Percentiles rank a stretch among this genome's conserved stretches.
These are phyloP conservation scores for Eurytoma adleriae DNA, from an alignment of 2,888 invertebrate species.

Conservation along the genomic window DNA sequence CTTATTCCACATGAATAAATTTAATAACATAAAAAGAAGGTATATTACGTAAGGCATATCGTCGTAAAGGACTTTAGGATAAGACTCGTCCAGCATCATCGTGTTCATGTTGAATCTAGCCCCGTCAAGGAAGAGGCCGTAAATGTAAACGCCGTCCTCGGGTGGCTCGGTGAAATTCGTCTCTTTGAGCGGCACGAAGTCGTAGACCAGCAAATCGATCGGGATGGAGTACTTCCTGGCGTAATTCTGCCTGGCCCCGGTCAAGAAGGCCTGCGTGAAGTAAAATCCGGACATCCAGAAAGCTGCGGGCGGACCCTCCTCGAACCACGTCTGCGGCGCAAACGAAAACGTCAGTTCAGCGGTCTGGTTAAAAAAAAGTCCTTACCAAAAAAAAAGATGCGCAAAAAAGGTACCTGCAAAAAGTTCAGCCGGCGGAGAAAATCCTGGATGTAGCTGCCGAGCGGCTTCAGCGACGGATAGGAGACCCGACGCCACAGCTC, in stretches of 20 bases:
- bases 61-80: conserved; percentile 90
- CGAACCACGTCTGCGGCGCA: conserved; percentile 83
- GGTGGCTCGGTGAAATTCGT: conserved; percentile 79
- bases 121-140: conserved; percentile 91
- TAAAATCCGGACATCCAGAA: conserved; percentile 97
- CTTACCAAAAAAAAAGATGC: not conserved
- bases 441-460: conserved; percentile 92
- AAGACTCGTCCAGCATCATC: conserved; percentile 86
- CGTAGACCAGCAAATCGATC: conserved; percentile 91
- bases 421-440: conserved; percentile 89
- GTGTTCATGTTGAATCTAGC: conserved; percentile 88
- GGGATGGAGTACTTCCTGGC: conserved; percentile 95
- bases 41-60: conserved; percentile 84
- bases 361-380: not conserved
- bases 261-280: conserved; percentile 97
- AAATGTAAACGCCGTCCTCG: conserved; percentile 86
- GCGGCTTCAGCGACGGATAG: conserved; percentile 94
- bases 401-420: conserved; percentile 82
- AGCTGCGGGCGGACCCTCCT: conserved; percentile 86
- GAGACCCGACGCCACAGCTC: conserved; percentile 90
- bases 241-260: conserved; percentile 95
- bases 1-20: too few species aligned
- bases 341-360: not conserved
- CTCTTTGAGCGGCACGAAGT: conserved; percentile 84
- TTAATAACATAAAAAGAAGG: too few species aligned